These are phyloP conservation scores for Eolophus roseicapilla DNA, from an alignment of 2,113 vertebrate genomes.

Conservation along the genomic window DNA sequence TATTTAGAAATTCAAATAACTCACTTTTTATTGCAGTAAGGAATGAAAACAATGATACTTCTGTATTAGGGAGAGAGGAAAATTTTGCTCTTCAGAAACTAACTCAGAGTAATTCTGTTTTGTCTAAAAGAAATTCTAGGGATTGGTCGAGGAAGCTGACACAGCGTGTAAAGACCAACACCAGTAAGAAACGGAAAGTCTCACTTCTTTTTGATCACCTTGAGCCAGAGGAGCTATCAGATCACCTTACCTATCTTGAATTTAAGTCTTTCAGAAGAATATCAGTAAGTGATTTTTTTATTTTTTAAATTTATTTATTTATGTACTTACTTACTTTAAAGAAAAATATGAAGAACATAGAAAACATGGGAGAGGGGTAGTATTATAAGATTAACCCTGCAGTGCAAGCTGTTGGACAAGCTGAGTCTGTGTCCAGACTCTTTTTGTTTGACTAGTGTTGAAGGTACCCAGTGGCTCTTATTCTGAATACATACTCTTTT, in stretches of 20 bases:
- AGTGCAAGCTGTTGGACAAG: background rate
- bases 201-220: conserved; percentile 95
- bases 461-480: background rate
- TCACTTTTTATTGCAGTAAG: background rate
- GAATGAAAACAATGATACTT: background rate
- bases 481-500: background rate
- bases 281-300: conserved; percentile 78
- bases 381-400: background rate
- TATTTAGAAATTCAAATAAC: background rate
- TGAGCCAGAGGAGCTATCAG: conserved; percentile 91
- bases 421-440: background rate
- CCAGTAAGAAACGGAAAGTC: conserved; percentile 94
- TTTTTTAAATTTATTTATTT: background rate
- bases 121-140: conserved; percentile 82
- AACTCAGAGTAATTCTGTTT: background rate
- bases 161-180: conserved; percentile 89
- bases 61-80: background rate
- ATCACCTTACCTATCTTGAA: conserved; percentile 93
- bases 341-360: background rate
- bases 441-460: background rate
- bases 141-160: conserved; percentile 96
- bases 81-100: background rate
- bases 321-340: background rate
- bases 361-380: background rate
- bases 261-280: conserved; percentile 96